Base-by-base conservation (phyloP, 2,888 invertebrate genomes). In the Drosophila histrio region DNA sequence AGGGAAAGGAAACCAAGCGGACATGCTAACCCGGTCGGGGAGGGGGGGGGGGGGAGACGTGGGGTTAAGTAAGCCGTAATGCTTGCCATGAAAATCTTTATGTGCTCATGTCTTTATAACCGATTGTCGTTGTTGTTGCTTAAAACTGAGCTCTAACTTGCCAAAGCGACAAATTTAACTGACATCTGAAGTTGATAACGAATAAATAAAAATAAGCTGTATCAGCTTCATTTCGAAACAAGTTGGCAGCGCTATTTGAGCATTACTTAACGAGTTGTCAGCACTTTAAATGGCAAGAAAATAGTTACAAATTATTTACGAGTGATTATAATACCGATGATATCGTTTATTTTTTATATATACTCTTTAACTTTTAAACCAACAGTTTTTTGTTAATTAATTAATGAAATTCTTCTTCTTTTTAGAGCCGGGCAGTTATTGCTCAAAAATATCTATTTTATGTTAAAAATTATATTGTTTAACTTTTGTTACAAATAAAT, bases 1-100 rank as follows among this genome's bases (percentile, higher is more conserved):
- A 41, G 7, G 24, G 30, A 46, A 59, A 28, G 39, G 19, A 52
- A 39, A 60, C 13, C 11, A 15, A 15, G 19, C 24, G 24, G 19
- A 34, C 26, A 43, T 32, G 32, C 22, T 44, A n/a, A 21, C 9
- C 9, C n/a, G 24, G 5, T 24, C 0, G 5, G 15, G 3, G 11
- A 7, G 26, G 9, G 9, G 34, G 4, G 30, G 5, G 13, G n/a
- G 13, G 3, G 22, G 15, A 3, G 30, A 6, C 1, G 8, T 17
- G 30, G 11, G 2, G 8, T 17, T 9, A 7, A 22, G 24, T 49
- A 47, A 47, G 30, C 46, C 46, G 1, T n/a, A 46, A 46, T 46
- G 21, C 21, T 47, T 21, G 19, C 19, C 13, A 47, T 13, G 11
- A 21, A 19, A 30, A 46, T 28, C 30, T 22, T 34, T 2, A 22